phyloP scores from a whole-genome alignment of 2,113 vertebrate species.

The Meriones unguiculatus region DNA sequence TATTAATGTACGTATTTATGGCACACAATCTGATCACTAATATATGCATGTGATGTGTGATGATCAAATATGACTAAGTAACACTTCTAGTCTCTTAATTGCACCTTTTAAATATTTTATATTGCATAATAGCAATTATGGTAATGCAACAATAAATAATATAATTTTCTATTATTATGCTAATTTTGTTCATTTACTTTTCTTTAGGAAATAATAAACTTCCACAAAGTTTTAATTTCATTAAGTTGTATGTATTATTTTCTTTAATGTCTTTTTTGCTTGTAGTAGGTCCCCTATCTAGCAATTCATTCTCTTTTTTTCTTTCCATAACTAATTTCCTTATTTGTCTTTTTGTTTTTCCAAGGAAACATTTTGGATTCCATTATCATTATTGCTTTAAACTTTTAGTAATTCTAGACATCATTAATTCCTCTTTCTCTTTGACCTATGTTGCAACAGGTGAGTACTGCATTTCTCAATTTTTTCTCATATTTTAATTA shows the following conservation, averaged over 20 bases:
- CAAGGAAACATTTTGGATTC: background rate
- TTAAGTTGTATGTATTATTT: background rate
- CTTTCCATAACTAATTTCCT: background rate
- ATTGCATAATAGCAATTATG: background rate
- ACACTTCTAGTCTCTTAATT: background rate
- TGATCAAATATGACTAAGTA: background rate
- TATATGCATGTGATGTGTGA: background rate
- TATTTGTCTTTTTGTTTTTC: background rate
- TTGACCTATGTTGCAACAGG: background rate
- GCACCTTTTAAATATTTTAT: background rate
- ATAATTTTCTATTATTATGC: conserved; percentile 22
- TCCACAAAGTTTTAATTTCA: background rate
- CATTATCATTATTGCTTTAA: background rate
- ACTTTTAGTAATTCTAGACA: conserved; percentile 12
- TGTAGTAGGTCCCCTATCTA: background rate
- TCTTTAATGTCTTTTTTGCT: background rate
- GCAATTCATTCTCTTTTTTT: background rate
- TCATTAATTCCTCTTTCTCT: background rate
- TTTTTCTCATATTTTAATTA: background rate
- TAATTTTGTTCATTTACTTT: background rate
- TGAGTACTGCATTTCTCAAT: background rate
- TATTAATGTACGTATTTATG: background rate
- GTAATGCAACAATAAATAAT: background rate
- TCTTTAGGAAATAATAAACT: conserved; percentile 34
- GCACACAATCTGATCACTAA: background rate